Evolutionary conservation across 2,888 invertebrate species (phyloP), one percentile per base, ranked within the genome.

Genomic region (Ochropleura leucogaster): DNA sequence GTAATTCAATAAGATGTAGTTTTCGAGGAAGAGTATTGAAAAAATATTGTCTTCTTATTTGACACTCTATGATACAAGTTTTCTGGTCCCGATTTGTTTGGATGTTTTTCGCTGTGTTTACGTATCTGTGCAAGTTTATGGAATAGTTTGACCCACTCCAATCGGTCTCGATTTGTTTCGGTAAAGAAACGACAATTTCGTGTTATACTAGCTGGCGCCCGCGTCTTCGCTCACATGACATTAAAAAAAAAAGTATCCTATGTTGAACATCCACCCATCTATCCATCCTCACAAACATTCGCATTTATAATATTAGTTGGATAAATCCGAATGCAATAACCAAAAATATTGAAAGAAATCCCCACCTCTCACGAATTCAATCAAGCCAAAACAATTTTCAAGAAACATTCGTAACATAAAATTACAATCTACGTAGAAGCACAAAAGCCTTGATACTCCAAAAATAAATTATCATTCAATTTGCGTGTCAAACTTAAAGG

Each of bases 381-480:
- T 57, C 20, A 72, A 64, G 49, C 14, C 12, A 46, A 4, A 64
- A 9, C 18, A 57, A 68, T 64, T 53, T 30, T 16, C 30, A 46
- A 4, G 40, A 74, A 46, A 71, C 16, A 40, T 44, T 3, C 30
- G 63, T 47, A 18, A 44, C 62, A 66, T 64, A 30, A 57, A 63
- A 60, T 59, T 59, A 59, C 40, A 42, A 3, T 57, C 14, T 62
- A 59, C 46, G 62, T 60, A 71, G n/a, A 10, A 18, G 12, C 42
- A 64, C 47, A 63, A 68, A 75, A 53, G 44, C 67, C 42, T 65
- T 83, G 44, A 59, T 64, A 78, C 47, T 64, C 51, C 40, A 60
- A 73, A 80, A 80, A 77, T 74, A 70, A 67, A 77, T 76, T 76
- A 76, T 64, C 64, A 82, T 86, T 86, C 75, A 77, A 85, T 85